Evolutionary conservation across 23 tunicate genomes (phyloP).

Genomic region (Trididemnum clinides): DNA sequence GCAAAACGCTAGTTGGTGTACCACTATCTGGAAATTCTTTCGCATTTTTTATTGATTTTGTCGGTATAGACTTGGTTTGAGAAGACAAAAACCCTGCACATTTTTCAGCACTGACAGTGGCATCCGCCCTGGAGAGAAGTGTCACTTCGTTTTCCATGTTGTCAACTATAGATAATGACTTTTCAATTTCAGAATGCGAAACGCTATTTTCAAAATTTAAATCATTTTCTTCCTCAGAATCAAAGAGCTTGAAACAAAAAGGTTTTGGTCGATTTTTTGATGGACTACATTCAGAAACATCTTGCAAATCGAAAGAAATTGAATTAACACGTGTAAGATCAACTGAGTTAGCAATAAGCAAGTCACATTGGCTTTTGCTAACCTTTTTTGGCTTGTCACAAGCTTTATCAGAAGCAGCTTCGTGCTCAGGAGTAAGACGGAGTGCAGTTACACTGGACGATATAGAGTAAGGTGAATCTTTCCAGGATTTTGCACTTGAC

Average conservation of each 20-base stretch:
- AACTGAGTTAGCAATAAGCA: not conserved
- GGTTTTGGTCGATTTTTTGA: not conserved
- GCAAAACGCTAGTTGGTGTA: no score
- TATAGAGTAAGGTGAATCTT: no score
- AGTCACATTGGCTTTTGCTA: not conserved
- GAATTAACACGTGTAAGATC: not conserved
- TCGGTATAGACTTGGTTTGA: not conserved
- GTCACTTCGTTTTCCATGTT: not conserved
- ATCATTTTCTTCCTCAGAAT: not conserved
- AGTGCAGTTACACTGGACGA: not conserved
- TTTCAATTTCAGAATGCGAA: no score
- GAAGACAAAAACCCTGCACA: not conserved
- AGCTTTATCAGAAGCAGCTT: not conserved
- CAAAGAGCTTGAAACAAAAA: not conserved
- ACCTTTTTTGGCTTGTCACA: not conserved
- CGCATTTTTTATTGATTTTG: not conserved
- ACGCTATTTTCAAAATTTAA: no score
- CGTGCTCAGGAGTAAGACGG: not conserved
- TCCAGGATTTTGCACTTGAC: no score
- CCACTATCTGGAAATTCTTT: not conserved
- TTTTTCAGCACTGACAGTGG: not conserved
- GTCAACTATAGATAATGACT: no score
- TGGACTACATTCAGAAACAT: not conserved
- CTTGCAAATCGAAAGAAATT: constrained; percentile 3
- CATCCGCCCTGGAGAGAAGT: not conserved